Percentiles rank a stretch among this genome's conserved stretches.
Conservation (phyloP, 2,113 vertebrate species). For the Corydoras maculifer region DNA sequence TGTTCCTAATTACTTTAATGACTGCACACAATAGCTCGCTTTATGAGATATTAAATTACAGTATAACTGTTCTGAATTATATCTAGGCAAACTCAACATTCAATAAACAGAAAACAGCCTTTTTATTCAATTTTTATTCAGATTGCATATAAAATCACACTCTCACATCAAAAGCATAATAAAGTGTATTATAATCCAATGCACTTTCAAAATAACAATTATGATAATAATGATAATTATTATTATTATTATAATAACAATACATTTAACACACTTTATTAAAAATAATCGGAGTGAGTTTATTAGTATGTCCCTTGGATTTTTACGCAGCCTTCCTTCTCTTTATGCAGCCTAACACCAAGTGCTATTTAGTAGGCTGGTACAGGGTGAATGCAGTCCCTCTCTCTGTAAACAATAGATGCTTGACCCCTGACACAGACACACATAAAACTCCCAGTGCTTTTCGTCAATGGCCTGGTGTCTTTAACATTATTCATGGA, state of each 20-base stretch:
- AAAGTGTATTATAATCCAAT: constrained; percentile 12
- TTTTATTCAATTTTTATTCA: no score
- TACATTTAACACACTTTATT: constrained; percentile 19
- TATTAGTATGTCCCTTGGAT: constrained; percentile 33
- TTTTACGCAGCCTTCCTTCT: constrained; percentile 30
- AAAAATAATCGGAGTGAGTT: constrained; percentile 30
- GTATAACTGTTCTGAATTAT: not conserved
- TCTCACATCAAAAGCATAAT: constrained; percentile 11
- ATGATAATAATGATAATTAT: no score
- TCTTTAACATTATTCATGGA: constrained; percentile 56
- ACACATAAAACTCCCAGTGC: constrained; percentile 47
- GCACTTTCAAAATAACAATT: constrained; percentile 6
- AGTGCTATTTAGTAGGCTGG: constrained; percentile 37
- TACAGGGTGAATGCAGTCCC: constrained; percentile 46
- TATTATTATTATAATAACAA: no score
- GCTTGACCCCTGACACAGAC: constrained; percentile 57
- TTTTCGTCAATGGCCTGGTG: constrained; percentile 42
- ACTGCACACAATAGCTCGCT: constrained; percentile 27
- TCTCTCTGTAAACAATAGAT: constrained; percentile 57
- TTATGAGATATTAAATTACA: constrained; percentile 4
- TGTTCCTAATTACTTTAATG: constrained; percentile 19
- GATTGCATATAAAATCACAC: not conserved
- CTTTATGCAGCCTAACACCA: constrained; percentile 7
- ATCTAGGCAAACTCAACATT: not conserved
- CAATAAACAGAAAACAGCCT: no score